Percentiles rank a stretch among this genome's conserved stretches.
Conservation (phyloP, 2,113 vertebrate species). For the Alethe diademata region DNA sequence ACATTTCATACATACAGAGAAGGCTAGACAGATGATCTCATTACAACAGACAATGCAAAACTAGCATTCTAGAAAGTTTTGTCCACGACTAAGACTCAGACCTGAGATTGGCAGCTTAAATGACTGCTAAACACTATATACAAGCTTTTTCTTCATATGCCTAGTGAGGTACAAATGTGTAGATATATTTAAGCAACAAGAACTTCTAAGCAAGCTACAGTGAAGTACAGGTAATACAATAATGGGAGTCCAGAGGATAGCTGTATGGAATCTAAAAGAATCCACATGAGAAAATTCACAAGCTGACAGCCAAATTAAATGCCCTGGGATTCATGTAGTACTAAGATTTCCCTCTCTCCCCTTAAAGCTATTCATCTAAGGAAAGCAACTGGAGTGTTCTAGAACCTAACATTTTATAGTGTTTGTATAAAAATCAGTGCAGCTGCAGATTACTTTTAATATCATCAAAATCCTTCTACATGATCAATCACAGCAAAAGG, state of each 20-base stretch:
- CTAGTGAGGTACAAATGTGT: rapidly evolving
- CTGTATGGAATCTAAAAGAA: not conserved
- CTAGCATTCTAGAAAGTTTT: not conserved
- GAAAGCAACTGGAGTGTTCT: not conserved
- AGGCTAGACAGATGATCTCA: not conserved
- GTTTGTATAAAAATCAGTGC: not conserved
- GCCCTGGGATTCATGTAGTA: not conserved
- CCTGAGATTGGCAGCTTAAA: not conserved
- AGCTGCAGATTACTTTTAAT: not conserved
- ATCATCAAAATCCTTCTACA: not conserved
- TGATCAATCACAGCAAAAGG: not conserved
- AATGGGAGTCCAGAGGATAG: not conserved
- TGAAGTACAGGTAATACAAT: not conserved
- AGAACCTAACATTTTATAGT: not conserved
- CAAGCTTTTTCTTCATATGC: not conserved
- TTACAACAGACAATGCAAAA: not conserved
- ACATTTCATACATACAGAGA: not conserved
- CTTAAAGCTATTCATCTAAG: not conserved
- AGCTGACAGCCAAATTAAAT: not conserved
- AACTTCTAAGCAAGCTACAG: not conserved
- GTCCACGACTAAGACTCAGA: not conserved
- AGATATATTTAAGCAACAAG: not conserved
- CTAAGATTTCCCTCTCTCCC: not conserved
- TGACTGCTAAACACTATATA: not conserved
- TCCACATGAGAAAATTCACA: not conserved